Evolutionary conservation across 2,888 invertebrate species (phyloP).

Genomic region (Tetranychus piercei): DNA sequence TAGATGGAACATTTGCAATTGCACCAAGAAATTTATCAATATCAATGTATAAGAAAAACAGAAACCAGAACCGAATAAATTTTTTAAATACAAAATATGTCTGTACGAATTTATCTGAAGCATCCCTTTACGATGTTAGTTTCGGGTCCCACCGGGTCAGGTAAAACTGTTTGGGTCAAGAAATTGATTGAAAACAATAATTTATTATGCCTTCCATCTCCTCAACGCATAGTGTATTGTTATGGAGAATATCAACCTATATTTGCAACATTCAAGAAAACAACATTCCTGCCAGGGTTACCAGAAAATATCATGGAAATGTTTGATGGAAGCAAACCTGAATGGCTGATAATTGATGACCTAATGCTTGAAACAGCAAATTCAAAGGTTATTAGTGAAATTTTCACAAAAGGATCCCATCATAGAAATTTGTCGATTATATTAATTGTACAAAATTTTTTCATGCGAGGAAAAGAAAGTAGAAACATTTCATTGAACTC

Average conservation of each 20-base stretch:
- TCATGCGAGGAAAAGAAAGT: background rate
- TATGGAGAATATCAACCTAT: background rate
- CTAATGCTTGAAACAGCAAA: background rate
- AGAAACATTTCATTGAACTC: background rate
- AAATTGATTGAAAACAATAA: background rate
- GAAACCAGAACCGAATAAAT: too few species aligned
- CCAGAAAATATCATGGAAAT: background rate
- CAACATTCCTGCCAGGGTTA: background rate
- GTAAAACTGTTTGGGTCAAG: background rate
- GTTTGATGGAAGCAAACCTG: background rate
- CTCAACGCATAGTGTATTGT: background rate
- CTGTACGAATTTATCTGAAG: background rate
- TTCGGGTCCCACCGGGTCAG: background rate
- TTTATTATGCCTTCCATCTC: background rate
- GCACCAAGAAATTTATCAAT: too few species aligned
- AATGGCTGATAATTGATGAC: background rate
- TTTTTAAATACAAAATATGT: too few species aligned
- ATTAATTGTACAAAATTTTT: background rate
- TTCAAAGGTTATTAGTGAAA: background rate
- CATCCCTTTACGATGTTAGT: background rate
- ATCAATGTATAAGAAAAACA: background rate
- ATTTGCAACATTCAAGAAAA: background rate
- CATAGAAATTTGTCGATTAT: background rate
- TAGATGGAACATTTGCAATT: too few species aligned
- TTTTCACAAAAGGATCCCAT: background rate